These are phyloP conservation scores for Hycleus phaleratus DNA, from an alignment of 1,140 invertebrate species.

Conservation along the genomic window DNA sequence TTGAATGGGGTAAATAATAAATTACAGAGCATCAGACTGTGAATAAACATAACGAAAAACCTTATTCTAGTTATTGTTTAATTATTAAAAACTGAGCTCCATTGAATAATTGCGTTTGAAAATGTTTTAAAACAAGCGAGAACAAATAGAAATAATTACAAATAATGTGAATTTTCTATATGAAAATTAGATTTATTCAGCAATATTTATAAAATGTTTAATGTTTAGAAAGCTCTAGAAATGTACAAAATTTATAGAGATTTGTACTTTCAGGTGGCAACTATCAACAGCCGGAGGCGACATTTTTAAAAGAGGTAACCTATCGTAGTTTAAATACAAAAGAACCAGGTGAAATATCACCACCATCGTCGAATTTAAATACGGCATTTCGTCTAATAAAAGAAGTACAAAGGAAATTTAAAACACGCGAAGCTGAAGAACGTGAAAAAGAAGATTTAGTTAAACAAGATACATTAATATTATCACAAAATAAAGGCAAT, in stretches of 20 bases:
- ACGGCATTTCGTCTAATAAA: conserved; percentile 97
- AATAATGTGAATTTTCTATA: too few species aligned
- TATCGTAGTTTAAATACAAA: conserved; percentile 97
- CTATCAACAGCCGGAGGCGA: conserved; percentile 91
- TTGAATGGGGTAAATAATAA: too few species aligned
- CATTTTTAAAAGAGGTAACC: conserved; percentile 98
- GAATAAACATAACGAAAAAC: too few species aligned
- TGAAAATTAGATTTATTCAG: too few species aligned
- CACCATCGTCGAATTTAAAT: conserved; percentile 92
- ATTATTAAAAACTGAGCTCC: too few species aligned
- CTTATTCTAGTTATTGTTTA: too few species aligned
- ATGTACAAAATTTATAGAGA: not conserved
- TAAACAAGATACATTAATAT: conserved; percentile 95
- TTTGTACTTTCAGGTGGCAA: conserved; percentile 50
- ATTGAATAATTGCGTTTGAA: too few species aligned
- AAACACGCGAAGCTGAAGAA: conserved; percentile 96
- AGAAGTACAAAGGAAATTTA: conserved; percentile 98
- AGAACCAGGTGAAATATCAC: conserved; percentile 92
- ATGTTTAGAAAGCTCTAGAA: too few species aligned
- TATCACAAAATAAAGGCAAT: conserved; percentile 95
- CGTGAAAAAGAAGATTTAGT: conserved; percentile 97
- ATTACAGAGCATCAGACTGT: too few species aligned
- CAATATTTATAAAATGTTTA: too few species aligned
- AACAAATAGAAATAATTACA: too few species aligned
- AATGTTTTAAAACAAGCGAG: too few species aligned